A percentile compares a stretch with the other conserved stretches of the same genome.
Evolutionary conservation across 1,140 invertebrate genomes (phyloP).

Genomic region (Oryctes rhinoceros): DNA sequence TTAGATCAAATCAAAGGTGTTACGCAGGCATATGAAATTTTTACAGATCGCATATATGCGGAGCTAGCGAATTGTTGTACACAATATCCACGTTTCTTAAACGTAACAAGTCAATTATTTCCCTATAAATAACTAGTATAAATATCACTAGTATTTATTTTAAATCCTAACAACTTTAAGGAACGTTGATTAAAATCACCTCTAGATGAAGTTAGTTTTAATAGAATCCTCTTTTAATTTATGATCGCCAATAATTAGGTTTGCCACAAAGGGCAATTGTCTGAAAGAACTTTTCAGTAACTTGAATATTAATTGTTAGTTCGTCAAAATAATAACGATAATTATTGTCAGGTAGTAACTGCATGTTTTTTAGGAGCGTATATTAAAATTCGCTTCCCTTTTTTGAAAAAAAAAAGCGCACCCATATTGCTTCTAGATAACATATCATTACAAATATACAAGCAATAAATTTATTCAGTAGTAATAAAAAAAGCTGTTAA

Average conservation of each 20-base stretch:
- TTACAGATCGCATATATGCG: not conserved
- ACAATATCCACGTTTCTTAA: slow-evolving; percentile 28
- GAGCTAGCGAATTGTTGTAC: not conserved
- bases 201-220: not conserved
- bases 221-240: not conserved
- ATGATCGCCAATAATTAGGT: not conserved
- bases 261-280: not conserved
- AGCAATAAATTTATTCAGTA: slow-evolving; percentile 6
- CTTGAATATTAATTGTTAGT: slow-evolving; percentile 6
- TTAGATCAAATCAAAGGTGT: slow-evolving; percentile 13
- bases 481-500: not conserved
- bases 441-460: not conserved
- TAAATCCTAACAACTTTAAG: not conserved
- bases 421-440: not conserved
- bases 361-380: not conserved
- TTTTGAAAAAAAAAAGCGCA: not conserved
- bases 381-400: not conserved
- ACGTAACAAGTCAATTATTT: slow-evolving; percentile 33
- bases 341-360: not conserved
- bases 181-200: not conserved
- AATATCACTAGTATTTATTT: slow-evolving; percentile 18
- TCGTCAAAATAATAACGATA: not conserved
- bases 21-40: slow-evolving; percentile 15
- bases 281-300: not conserved
- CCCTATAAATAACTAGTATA: slow-evolving; percentile 17